Conservation (phyloP, 1,140 invertebrate genomes). For the Nasonia longicornis region DNA sequence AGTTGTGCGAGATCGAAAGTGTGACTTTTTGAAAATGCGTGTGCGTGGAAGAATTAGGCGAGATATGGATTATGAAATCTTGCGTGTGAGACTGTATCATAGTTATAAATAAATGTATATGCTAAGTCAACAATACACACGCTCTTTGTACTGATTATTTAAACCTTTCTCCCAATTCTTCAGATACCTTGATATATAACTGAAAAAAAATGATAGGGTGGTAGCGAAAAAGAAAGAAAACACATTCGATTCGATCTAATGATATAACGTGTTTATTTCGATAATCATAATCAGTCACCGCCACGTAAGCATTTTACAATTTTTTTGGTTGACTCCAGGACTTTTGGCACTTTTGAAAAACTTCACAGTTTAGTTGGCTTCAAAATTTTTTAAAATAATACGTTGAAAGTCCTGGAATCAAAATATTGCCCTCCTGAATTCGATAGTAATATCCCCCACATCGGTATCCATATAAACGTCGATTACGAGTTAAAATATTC, state of each 20-base stretch:
- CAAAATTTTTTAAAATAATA: background rate
- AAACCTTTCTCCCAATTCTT: background rate
- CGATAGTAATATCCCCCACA: no score
- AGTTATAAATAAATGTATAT: constrained; percentile 67
- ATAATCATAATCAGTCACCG: background rate
- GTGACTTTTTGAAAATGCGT: constrained; percentile 47
- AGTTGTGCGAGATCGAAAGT: constrained; percentile 37
- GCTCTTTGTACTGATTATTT: background rate
- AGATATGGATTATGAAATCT: constrained; percentile 58
- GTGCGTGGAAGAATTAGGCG: constrained; percentile 50
- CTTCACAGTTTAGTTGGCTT: background rate
- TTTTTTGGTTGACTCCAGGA: background rate
- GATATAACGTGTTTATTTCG: background rate
- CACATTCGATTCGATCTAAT: background rate
- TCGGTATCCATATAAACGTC: background rate
- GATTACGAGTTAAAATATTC: background rate
- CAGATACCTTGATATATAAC: no score
- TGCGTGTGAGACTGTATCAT: constrained; percentile 66
- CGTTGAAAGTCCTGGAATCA: background rate
- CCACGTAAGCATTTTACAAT: background rate
- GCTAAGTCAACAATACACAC: constrained; percentile 55
- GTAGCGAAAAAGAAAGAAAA: background rate
- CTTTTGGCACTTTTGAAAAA: background rate
- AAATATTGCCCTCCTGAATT: no score
- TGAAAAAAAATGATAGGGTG: background rate